Percentiles rank a stretch among this genome's conserved stretches.
phyloP scores from a whole-genome alignment of 2,113 vertebrate genomes.

The Falco punctatus region DNA sequence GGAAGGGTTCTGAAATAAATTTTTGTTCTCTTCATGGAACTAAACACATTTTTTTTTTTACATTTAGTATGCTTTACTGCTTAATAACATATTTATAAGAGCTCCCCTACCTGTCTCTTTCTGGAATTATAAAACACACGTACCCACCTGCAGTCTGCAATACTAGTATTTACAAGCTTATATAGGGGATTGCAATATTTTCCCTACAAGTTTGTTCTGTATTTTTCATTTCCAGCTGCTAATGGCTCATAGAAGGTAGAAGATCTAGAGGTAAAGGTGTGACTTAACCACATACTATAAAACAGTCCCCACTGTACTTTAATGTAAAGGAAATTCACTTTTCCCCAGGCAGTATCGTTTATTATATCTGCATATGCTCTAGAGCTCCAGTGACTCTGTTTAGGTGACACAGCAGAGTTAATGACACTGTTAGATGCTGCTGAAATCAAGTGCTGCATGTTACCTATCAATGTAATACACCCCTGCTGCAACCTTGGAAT shows the following conservation, averaged over 20 bases:
- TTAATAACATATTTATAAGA: conserved; percentile 65
- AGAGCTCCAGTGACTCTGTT: neutral
- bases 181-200: conserved; percentile 41
- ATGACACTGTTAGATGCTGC: neutral
- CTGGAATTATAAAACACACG: conserved; percentile 52
- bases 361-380: conserved; percentile 18
- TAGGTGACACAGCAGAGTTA: neutral
- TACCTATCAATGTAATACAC: neutral
- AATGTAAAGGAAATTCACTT: conserved; percentile 51
- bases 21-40: neutral
- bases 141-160: conserved; percentile 53
- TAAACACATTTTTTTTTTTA: neutral
- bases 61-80: conserved; percentile 39
- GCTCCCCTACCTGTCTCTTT: conserved; percentile 66
- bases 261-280: conserved; percentile 47
- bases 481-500: neutral
- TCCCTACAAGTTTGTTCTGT: conserved; percentile 37
- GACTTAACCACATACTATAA: conserved; percentile 33
- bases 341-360: neutral
- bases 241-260: conserved; percentile 31
- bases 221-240: conserved; percentile 68
- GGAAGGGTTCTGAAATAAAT: neutral
- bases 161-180: conserved; percentile 55
- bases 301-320: conserved; percentile 29
- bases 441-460: neutral